Evolutionary conservation across 30 jellyfish, hydroid and myxozoan species (phyloP), one percentile per base, ranked within the genome.

Genomic region (Turritopsis dohrnii): DNA sequence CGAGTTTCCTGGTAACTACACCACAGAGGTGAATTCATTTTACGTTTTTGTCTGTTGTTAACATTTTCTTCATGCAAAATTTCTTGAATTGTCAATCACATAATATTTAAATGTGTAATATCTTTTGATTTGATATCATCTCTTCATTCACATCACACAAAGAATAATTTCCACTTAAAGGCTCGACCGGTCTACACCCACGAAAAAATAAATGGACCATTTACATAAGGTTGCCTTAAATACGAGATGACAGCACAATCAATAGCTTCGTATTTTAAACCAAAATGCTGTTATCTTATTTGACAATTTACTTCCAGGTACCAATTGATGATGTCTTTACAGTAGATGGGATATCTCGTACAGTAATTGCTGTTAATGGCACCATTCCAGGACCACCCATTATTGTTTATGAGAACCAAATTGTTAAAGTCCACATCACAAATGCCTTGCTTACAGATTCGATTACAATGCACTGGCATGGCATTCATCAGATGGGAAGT

Each of bases 391-490:
- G 90, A 13, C 92, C 92, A 60, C 72, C 85, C 52, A 29, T 85
- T 21, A 65, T 85, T 19, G 92, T 85, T 0, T 85, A 85, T 73
- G 90, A 85, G 73, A 54, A 74, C 18, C 92, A 85, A 52, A 24
- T 24, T 52, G 24, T 85, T 18, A 79, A 18, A 0, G 71, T 90
- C 73, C 97, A 86, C 79, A 87, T 90, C 18, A 71, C 65, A 29
- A 90, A 90, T 71, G 79, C 65, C 21, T 65, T 90, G 27, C 79
- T 90, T 0, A 90, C 96, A 27, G 96, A 90, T 81, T 71, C 93
- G 24, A 88, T 89, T 1, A 73, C 97, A 8, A 75, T 90, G 21
- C 97, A 90, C 52, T 90, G 97, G 97, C 97, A 90, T 80, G 97
- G 97, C 18, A 21, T 90, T 21, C 97, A 90, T 66, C 97, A 90